These are phyloP conservation scores for Dynastes maya DNA, from an alignment of 2,888 invertebrate species.

Conservation along the genomic window DNA sequence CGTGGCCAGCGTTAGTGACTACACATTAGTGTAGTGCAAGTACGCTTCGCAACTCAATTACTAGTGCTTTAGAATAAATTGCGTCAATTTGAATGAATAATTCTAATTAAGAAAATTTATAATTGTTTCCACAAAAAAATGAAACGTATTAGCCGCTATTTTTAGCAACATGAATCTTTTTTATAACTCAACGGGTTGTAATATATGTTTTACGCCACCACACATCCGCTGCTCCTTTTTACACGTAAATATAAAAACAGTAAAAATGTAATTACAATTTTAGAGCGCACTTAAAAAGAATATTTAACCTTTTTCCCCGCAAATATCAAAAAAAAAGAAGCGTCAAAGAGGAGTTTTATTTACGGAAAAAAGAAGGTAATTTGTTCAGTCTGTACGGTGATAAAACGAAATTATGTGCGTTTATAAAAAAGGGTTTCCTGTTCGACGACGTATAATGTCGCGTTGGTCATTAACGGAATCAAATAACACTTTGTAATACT, in stretches of 20 bases:
- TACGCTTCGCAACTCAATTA: too few relatives aligned
- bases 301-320: not conserved
- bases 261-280: slow-evolving; percentile 10
- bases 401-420: slow-evolving; percentile 17
- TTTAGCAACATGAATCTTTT: not conserved
- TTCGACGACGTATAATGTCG: slow-evolving; percentile 14
- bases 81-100: not conserved
- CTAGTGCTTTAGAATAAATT: not conserved
- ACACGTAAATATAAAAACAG: slow-evolving; percentile 11
- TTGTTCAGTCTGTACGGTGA: not conserved
- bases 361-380: not conserved
- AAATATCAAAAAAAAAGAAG: not conserved
- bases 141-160: not conserved
- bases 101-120: not conserved
- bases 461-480: slow-evolving; percentile 30
- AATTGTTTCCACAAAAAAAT: not conserved
- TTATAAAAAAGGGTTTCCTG: not conserved
- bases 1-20: too few relatives aligned
- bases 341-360: slow-evolving; percentile 1
- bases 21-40: too few relatives aligned
- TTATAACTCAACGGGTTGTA: not conserved
- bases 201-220: not conserved
- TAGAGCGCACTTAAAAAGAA: not conserved
- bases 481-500: slow-evolving; percentile 20
- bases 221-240: not conserved